Percentiles rank a stretch among this genome's conserved stretches.
These are phyloP conservation scores for Pipistrellus kuhlii DNA, from an alignment of 2,797 vertebrate species.

Conservation along the genomic window DNA sequence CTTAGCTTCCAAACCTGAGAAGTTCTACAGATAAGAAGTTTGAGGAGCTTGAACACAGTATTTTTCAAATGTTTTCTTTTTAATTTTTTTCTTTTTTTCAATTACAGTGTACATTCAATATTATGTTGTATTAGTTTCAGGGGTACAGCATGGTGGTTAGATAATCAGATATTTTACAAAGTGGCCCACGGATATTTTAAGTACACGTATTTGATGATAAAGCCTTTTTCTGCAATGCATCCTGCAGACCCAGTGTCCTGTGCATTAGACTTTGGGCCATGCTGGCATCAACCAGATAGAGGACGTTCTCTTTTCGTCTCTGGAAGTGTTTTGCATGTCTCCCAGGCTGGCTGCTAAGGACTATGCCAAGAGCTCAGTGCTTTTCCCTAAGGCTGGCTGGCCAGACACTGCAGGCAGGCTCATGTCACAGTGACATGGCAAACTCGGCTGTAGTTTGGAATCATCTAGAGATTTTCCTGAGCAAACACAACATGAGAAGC, in stretches of 20 bases:
- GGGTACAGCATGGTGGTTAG: neutral
- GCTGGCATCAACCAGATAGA: neutral
- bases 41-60: neutral
- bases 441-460: neutral
- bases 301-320: neutral
- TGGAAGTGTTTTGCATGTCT: neutral
- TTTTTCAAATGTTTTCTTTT: neutral
- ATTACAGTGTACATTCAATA: neutral
- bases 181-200: neutral
- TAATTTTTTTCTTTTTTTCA: neutral
- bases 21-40: neutral
- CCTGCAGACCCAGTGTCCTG: neutral
- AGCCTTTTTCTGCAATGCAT: neutral
- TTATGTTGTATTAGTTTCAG: neutral
- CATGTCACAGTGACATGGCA: neutral
- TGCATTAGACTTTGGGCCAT: neutral
- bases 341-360: neutral
- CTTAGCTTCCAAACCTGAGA: slow-evolving; percentile 20
- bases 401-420: neutral
- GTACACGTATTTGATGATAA: neutral
- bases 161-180: neutral
- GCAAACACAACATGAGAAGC: neutral
- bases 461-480: slow-evolving; percentile 1
- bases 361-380: neutral
- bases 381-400: neutral